Conservation (phyloP, 2,888 invertebrate species). For the Phengaris alcon region DNA sequence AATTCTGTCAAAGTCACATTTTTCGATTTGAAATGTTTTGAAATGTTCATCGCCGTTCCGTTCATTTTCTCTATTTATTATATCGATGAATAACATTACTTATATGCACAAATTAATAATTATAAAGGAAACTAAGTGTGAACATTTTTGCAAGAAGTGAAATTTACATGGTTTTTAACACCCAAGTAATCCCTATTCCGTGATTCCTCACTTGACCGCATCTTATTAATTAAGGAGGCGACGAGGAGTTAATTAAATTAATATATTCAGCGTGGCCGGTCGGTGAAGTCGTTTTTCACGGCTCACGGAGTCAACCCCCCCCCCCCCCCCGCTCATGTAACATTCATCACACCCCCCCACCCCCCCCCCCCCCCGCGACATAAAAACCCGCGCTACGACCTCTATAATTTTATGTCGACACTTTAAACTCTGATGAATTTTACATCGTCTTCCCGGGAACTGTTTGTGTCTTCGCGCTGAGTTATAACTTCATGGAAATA, state of each 20-base stretch:
- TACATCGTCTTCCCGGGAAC: slow-evolving; percentile 34
- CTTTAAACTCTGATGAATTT: slow-evolving; percentile 41
- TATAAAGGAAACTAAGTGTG: too few species aligned
- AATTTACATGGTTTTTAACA: background rate
- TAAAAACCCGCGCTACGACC: slow-evolving; percentile 34
- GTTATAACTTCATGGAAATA: slow-evolving; percentile 6
- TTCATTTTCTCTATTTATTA: too few species aligned
- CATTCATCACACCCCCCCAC: slow-evolving; percentile 53
- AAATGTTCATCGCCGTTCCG: too few species aligned
- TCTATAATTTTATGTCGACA: slow-evolving; percentile 38
- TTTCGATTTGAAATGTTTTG: too few species aligned
- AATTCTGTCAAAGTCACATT: too few species aligned
- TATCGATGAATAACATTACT: too few species aligned
- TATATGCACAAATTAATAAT: too few species aligned
- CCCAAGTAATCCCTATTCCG: background rate
- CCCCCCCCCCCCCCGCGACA: background rate
- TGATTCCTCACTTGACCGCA: background rate
- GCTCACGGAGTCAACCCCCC: slow-evolving; percentile 6
- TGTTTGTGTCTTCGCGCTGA: background rate
- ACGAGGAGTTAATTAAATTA: slow-evolving; percentile 4
- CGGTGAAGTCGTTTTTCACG: slow-evolving; percentile 11
- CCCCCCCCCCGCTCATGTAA: slow-evolving; percentile 51
- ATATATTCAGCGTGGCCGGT: slow-evolving; percentile 14
- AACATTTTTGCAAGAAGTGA: background rate
- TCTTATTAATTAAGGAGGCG: background rate